Percentiles rank a stretch among this genome's conserved stretches.
Evolutionary conservation across 2,888 invertebrate species (phyloP).

Genomic region (Bimastos eiseni): DNA sequence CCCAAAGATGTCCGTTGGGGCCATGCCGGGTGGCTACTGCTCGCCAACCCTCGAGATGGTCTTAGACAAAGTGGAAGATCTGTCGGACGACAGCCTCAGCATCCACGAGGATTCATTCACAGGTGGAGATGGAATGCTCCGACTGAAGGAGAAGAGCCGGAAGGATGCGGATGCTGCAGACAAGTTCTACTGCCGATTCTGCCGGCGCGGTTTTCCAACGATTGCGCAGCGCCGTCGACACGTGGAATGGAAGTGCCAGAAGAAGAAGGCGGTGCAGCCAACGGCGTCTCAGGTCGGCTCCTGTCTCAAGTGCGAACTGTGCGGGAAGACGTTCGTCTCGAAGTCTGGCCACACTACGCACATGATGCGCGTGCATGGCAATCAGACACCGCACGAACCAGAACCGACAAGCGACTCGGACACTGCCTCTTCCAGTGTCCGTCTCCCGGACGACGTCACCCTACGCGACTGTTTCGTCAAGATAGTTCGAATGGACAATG

Average conservation of each 20-base stretch:
- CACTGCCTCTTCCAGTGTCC: background rate
- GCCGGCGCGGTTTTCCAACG: slow-evolving; percentile 35
- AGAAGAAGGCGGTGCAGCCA: slow-evolving; percentile 28
- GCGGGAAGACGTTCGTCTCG: slow-evolving; percentile 36
- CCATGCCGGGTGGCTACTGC: background rate
- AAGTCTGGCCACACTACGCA: slow-evolving; percentile 37
- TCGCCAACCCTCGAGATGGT: background rate
- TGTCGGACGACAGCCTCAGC: background rate
- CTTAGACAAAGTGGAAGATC: background rate
- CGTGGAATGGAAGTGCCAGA: slow-evolving; percentile 38
- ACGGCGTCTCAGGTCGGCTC: background rate
- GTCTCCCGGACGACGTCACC: background rate
- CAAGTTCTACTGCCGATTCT: slow-evolving; percentile 32
- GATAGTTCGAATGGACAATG: slow-evolving; percentile 30
- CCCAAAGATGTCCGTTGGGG: background rate
- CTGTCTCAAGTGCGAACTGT: slow-evolving; percentile 33
- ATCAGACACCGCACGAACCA: background rate
- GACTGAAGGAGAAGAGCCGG: background rate
- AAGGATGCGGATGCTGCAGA: background rate
- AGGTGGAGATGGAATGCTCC: background rate
- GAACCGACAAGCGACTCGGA: background rate
- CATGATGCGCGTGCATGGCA: slow-evolving; percentile 34
- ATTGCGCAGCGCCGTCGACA: slow-evolving; percentile 39
- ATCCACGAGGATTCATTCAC: background rate
- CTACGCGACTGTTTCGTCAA: slow-evolving; percentile 33